Percentiles rank a stretch among this genome's conserved stretches.
These are phyloP conservation scores for Ptilonorhynchus violaceus DNA, from an alignment of 2,113 vertebrate species.

Conservation along the genomic window DNA sequence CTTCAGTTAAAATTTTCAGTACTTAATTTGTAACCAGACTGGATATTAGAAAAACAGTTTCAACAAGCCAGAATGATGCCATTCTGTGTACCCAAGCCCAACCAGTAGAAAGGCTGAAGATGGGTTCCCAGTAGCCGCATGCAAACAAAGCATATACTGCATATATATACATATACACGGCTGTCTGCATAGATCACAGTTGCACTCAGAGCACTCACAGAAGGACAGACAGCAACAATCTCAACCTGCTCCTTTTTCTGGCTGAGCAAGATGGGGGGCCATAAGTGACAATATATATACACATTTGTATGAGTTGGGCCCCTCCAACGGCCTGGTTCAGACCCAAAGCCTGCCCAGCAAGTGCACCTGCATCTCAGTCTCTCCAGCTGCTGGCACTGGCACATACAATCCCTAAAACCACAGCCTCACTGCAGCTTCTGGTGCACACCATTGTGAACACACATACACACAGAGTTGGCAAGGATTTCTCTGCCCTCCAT, in stretches of 20 bases:
- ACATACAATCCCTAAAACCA: not conserved
- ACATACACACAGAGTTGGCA: not conserved
- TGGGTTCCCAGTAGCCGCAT: not conserved
- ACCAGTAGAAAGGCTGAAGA: not conserved
- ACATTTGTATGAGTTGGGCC: accelerated
- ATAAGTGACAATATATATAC: too few species aligned
- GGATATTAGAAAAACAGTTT: not conserved
- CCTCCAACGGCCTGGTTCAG: not conserved
- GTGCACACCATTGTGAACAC: not conserved
- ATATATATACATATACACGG: accelerated
- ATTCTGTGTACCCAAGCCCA: not conserved
- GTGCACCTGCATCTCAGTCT: not conserved
- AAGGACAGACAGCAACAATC: not conserved
- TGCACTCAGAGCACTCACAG: too few species aligned
- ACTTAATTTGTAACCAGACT: not conserved
- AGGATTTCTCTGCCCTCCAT: not conserved
- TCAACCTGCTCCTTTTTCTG: not conserved
- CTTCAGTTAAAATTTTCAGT: not conserved
- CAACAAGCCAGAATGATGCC: not conserved
- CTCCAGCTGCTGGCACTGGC: not conserved
- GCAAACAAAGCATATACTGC: not conserved
- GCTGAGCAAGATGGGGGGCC: not conserved
- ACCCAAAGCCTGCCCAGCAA: not conserved
- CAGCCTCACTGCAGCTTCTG: not conserved
- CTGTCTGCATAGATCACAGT: not conserved